These are phyloP conservation scores for Rhinichthys klamathensis DNA, from an alignment of 2,113 vertebrate species.

Conservation along the genomic window DNA sequence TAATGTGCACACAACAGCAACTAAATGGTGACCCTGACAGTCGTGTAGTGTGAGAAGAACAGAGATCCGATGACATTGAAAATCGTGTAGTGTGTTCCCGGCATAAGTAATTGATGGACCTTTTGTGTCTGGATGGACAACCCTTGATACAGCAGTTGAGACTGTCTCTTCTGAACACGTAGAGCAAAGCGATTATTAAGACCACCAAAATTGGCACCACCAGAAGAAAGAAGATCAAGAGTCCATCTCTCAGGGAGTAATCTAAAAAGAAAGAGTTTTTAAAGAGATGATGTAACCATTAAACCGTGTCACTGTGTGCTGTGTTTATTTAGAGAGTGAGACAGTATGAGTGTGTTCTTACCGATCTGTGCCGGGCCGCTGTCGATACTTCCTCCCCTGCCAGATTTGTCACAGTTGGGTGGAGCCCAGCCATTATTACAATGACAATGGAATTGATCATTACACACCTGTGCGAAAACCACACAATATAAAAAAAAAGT, in stretches of 20 bases:
- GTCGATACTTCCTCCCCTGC: conserved; percentile 83
- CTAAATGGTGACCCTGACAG: background rate
- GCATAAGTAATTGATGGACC: conserved; percentile 54
- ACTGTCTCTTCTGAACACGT: conserved; percentile 68
- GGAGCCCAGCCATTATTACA: conserved; percentile 79
- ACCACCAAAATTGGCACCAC: conserved; percentile 76
- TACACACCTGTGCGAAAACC: conserved; percentile 75
- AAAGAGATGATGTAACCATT: background rate
- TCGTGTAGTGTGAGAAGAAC: no score
- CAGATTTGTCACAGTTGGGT: conserved; percentile 70
- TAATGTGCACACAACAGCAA: no score
- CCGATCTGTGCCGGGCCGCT: conserved; percentile 82
- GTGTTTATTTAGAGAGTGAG: background rate
- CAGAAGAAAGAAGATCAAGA: conserved; percentile 87
- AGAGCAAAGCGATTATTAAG: conserved; percentile 70
- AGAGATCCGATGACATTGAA: no score
- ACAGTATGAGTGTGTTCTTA: conserved; percentile 52
- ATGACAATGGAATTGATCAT: conserved; percentile 79
- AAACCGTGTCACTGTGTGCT: background rate
- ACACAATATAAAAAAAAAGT: background rate
- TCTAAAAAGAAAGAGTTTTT: conserved; percentile 67
- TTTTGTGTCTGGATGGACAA: background rate
- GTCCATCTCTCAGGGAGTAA: conserved; percentile 83
- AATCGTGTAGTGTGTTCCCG: no score
- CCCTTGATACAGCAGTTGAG: conserved; percentile 61